Evolutionary conservation across 2,888 invertebrate species (phyloP).

Genomic region (Acleris laterana): DNA sequence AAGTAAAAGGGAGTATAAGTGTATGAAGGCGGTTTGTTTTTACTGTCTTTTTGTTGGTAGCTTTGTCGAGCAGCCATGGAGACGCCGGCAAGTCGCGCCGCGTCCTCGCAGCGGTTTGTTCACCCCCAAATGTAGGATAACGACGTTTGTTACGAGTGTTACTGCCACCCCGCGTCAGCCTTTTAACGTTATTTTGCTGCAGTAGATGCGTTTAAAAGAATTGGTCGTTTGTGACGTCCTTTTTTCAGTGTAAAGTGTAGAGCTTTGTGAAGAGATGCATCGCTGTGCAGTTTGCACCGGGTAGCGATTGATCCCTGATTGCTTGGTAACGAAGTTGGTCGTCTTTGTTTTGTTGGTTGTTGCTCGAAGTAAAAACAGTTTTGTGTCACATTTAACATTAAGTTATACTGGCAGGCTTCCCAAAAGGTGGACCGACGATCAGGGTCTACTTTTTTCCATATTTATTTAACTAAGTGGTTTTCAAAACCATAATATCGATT

Average conservation of each 20-base stretch:
- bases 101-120: conserved; percentile 64
- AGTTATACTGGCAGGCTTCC: no score
- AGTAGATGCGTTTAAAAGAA: conserved; percentile 67
- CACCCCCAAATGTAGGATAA: conserved; percentile 79
- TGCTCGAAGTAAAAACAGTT: no score
- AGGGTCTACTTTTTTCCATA: no score
- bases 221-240: conserved; percentile 56
- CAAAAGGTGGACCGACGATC: no score
- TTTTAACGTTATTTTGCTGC: conserved; percentile 63
- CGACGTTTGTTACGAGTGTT: conserved; percentile 75
- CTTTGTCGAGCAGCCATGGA: conserved; percentile 41
- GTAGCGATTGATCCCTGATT: conserved; percentile 17
- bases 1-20: no score
- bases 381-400: no score
- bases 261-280: conserved; percentile 7
- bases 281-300: conserved; percentile 7
- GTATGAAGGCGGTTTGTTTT: no score
- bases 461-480: no score
- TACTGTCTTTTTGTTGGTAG: no score
- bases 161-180: conserved; percentile 61
- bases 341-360: neutral
- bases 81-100: conserved; percentile 65
- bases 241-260: conserved; percentile 37
- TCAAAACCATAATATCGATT: no score
- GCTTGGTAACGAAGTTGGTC: conserved; percentile 10